phyloP scores from a whole-genome alignment of 2,888 invertebrate genomes.

The Cryptosula pallasiana region DNA sequence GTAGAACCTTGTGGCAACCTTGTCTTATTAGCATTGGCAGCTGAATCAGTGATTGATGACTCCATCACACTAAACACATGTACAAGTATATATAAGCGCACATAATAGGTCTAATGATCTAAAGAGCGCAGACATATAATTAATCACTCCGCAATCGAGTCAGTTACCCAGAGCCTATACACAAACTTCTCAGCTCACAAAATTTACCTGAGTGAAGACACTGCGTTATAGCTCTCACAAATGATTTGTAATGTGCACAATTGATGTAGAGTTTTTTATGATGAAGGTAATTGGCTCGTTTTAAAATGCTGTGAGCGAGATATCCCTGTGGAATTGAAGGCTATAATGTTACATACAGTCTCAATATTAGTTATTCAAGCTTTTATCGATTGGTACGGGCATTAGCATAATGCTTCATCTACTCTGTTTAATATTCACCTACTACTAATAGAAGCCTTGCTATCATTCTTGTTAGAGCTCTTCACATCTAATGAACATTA shows the following conservation, averaged over 20 bases:
- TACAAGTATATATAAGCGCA: neutral
- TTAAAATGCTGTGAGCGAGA: neutral
- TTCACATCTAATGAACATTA: neutral
- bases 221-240: no score
- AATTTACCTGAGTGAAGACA: no score
- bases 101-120: neutral
- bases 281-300: neutral
- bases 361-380: conserved; percentile 2
- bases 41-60: neutral
- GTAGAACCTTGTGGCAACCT: neutral
- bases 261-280: no score
- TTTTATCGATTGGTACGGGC: neutral
- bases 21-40: neutral
- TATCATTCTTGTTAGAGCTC: neutral
- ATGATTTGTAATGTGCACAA: no score
- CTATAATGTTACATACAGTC: neutral
- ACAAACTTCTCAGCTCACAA: no score
- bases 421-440: neutral
- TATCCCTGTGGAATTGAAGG: neutral
- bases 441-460: neutral
- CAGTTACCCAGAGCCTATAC: no score
- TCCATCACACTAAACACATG: neutral
- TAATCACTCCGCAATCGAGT: neutral
- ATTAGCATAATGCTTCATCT: conserved; percentile 19
- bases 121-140: neutral